Conservation (phyloP, 2,113 vertebrate genomes). For the Xyliphius kryptos region DNA sequence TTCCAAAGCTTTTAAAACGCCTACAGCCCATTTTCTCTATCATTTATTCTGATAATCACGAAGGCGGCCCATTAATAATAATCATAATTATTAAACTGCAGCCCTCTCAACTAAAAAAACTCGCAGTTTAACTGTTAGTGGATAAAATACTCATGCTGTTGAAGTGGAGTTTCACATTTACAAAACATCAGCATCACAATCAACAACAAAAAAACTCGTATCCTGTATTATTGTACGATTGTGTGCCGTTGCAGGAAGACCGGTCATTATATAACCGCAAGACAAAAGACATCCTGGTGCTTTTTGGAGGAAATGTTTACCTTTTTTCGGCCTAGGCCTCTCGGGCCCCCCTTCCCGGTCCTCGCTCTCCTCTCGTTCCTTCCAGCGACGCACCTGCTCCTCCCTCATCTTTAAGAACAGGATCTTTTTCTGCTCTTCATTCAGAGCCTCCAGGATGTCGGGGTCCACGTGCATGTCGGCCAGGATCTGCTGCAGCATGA, state of each 20-base stretch:
- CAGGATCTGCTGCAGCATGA: conserved; percentile 71
- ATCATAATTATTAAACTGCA: too few relatives aligned
- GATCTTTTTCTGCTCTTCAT: conserved; percentile 69
- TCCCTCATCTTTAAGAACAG: conserved; percentile 73
- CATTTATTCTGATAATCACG: too few relatives aligned
- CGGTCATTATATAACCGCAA: not conserved
- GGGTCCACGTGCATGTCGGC: conserved; percentile 73
- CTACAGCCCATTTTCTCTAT: too few relatives aligned
- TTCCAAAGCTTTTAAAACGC: too few relatives aligned
- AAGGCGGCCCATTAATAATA: too few relatives aligned
- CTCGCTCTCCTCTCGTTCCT: conserved; percentile 57
- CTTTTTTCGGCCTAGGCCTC: conserved; percentile 51
- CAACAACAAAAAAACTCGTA: not conserved
- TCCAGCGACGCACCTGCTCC: conserved; percentile 72
- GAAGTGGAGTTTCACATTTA: too few relatives aligned
- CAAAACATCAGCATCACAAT: not conserved
- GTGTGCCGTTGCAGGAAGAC: not conserved
- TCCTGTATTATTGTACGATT: not conserved
- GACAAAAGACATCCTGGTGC: not conserved
- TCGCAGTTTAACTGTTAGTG: too few relatives aligned
- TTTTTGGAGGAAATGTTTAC: conserved; percentile 44
- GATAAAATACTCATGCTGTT: too few relatives aligned
- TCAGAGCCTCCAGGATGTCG: conserved; percentile 66
- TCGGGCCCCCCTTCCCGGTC: conserved; percentile 35
- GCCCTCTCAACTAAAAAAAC: too few relatives aligned